Conservation (phyloP, 2,797 vertebrate species). For the Cyprinella venusta region DNA sequence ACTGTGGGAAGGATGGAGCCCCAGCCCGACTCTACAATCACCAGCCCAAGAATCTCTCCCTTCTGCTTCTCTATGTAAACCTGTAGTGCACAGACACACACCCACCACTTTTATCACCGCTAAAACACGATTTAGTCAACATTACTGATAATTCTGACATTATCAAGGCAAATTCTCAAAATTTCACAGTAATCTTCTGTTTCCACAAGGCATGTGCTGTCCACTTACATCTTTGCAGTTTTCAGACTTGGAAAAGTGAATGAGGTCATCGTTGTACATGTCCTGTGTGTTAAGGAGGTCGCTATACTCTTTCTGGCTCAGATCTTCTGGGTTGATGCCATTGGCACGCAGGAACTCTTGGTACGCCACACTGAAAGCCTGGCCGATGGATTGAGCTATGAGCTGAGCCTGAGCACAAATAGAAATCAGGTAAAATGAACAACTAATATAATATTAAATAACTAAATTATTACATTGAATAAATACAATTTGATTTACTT, state of each 20-base stretch:
- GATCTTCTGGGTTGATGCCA: slow-evolving; percentile 94
- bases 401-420: slow-evolving; percentile 83
- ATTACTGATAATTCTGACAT: slow-evolving; percentile 5
- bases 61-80: slow-evolving; percentile 95
- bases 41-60: slow-evolving; percentile 93
- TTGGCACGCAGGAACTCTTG: slow-evolving; percentile 95
- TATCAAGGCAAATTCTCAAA: background rate
- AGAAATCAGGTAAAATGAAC: background rate
- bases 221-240: slow-evolving; percentile 94
- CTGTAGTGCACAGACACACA: slow-evolving; percentile 65
- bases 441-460: background rate
- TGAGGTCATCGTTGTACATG: slow-evolving; percentile 97
- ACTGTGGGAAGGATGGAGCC: slow-evolving; percentile 97
- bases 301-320: slow-evolving; percentile 96
- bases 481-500: background rate
- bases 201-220: background rate
- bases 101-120: background rate
- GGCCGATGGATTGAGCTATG: slow-evolving; percentile 95
- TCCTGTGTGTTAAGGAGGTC: slow-evolving; percentile 95
- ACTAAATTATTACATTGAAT: background rate
- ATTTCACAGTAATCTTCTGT: slow-evolving; percentile 24
- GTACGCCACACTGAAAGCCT: slow-evolving; percentile 96
- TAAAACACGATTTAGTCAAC: background rate
- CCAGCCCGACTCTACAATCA: slow-evolving; percentile 97
- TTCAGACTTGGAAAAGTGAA: slow-evolving; percentile 97